These are phyloP conservation scores for Phrynocephalus forsythii DNA, from an alignment of 2,797 vertebrate genomes.

Conservation along the genomic window DNA sequence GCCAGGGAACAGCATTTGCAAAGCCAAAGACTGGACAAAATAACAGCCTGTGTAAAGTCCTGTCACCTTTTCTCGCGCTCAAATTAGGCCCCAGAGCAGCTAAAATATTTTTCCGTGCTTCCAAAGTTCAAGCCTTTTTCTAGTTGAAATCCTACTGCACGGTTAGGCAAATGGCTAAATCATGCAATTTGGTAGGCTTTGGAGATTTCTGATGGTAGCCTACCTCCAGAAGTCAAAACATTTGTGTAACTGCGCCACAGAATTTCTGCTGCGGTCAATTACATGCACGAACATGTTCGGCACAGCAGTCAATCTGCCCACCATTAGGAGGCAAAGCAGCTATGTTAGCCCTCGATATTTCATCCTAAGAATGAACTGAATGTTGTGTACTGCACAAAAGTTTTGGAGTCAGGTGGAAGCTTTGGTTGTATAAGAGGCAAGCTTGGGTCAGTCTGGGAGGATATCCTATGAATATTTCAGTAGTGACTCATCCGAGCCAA, in stretches of 20 bases:
- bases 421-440: neutral
- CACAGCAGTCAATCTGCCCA: no score
- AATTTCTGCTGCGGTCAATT: neutral
- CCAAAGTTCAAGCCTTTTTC: neutral
- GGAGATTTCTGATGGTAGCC: no score
- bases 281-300: neutral
- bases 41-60: neutral
- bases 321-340: neutral
- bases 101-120: neutral
- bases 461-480: constrained; percentile 42
- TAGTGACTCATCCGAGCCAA: constrained; percentile 13
- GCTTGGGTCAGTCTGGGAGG: neutral
- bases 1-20: neutral
- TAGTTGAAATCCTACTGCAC: no score
- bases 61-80: neutral
- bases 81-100: neutral
- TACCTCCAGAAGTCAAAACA: no score
- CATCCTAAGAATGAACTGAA: neutral
- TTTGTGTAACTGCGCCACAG: no score
- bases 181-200: no score
- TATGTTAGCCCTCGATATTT: neutral
- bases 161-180: no score
- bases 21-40: neutral
- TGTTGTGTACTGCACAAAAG: neutral
- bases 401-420: neutral